phyloP scores from a whole-genome alignment of 2,888 invertebrate species.

The Litoditis marina region DNA sequence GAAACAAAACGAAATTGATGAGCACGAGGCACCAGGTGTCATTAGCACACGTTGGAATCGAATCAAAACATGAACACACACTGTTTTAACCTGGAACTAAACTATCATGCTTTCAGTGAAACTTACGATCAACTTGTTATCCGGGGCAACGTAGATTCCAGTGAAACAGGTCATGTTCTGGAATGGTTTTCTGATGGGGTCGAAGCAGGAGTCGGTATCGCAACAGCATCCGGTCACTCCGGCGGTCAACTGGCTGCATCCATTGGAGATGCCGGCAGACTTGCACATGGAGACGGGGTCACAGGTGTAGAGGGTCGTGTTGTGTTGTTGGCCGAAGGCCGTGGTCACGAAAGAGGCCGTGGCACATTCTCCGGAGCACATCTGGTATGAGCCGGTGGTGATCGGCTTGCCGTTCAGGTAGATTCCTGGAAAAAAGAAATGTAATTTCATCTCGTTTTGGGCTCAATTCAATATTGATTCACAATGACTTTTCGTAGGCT shows the following conservation, averaged over 20 bases:
- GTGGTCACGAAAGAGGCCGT: slow-evolving; percentile 13
- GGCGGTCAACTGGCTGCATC: slow-evolving; percentile 9
- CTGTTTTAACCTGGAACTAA: too few species aligned
- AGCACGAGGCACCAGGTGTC: too few species aligned
- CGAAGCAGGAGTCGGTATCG: slow-evolving; percentile 18
- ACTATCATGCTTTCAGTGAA: too few species aligned
- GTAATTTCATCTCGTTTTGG: too few species aligned
- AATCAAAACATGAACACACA: too few species aligned
- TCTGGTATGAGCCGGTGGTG: slow-evolving; percentile 18
- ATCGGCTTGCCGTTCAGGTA: slow-evolving; percentile 32
- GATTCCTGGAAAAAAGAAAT: too few species aligned
- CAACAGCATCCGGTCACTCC: slow-evolving; percentile 22
- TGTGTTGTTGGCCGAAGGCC: slow-evolving; percentile 12
- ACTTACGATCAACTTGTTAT: slow-evolving; percentile 24
- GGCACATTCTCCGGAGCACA: slow-evolving; percentile 23
- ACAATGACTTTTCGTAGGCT: not conserved
- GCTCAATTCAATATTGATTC: too few species aligned
- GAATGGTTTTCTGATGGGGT: slow-evolving; percentile 19
- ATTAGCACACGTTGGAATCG: too few species aligned
- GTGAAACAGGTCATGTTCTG: slow-evolving; percentile 24
- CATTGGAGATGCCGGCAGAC: slow-evolving; percentile 10
- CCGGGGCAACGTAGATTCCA: slow-evolving; percentile 33
- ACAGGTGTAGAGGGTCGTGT: slow-evolving; percentile 24
- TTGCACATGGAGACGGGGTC: slow-evolving; percentile 24
- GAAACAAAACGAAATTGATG: too few species aligned